Conservation (phyloP, 1,140 invertebrate species). For the Cydia pomonella region DNA sequence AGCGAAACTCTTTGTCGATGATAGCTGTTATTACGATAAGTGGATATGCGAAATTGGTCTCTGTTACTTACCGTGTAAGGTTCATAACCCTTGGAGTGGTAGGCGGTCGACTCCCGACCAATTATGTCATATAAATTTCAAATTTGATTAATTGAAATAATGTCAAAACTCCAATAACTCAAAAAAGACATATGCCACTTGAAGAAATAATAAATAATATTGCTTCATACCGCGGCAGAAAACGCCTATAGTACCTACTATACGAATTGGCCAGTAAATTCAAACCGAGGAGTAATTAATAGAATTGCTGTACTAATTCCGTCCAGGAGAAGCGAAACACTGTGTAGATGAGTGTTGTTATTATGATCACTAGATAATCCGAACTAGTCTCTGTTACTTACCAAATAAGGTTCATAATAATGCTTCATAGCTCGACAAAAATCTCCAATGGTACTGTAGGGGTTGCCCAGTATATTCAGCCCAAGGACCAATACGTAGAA, state of each 20-base stretch:
- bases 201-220: too few relatives aligned
- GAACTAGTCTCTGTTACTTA: constrained; percentile 41
- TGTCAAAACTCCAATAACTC: too few relatives aligned
- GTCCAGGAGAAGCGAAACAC: constrained; percentile 87
- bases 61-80: constrained; percentile 54
- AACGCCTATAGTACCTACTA: constrained; percentile 86
- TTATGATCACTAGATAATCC: constrained; percentile 70
- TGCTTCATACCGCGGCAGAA: constrained; percentile 83
- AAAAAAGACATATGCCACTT: too few relatives aligned
- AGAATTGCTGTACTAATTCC: constrained; percentile 93
- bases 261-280: constrained; percentile 96
- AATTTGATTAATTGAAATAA: too few relatives aligned
- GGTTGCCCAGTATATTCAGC: constrained; percentile 95
- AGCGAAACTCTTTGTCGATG: constrained; percentile 81
- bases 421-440: constrained; percentile 83
- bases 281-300: constrained; percentile 92
- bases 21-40: too few relatives aligned
- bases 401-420: constrained; percentile 65
- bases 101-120: too few relatives aligned
- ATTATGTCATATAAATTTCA: too few relatives aligned
- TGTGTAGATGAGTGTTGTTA: constrained; percentile 82
- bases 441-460: constrained; percentile 88
- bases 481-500: constrained; percentile 94
- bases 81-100: too few relatives aligned
- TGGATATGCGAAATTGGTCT: too few relatives aligned